Conservation (phyloP, 2,113 vertebrate genomes). For the Rhea americana region DNA sequence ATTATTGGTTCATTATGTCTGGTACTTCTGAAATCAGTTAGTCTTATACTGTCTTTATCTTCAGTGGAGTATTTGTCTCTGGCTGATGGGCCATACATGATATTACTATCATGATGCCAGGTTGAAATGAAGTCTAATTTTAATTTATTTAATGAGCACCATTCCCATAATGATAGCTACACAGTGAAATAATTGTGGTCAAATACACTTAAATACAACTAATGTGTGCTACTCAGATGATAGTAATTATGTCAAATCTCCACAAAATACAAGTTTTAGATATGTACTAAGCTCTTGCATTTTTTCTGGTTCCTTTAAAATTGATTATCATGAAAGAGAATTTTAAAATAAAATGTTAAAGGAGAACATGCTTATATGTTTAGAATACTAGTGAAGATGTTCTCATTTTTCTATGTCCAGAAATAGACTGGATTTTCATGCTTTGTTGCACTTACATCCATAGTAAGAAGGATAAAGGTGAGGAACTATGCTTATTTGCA, state of each 20-base stretch:
- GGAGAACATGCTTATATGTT: background rate
- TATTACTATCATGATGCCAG: background rate
- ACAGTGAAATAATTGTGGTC: background rate
- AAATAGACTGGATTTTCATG: background rate
- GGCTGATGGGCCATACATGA: background rate
- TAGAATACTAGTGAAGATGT: background rate
- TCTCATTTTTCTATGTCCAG: background rate
- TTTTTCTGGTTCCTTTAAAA: background rate
- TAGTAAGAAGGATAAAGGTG: background rate
- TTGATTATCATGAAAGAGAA: slow-evolving; percentile 12
- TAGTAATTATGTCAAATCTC: background rate
- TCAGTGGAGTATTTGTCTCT: background rate
- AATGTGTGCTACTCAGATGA: background rate
- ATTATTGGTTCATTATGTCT: no score
- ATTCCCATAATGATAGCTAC: background rate
- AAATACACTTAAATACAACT: background rate
- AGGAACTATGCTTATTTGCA: background rate
- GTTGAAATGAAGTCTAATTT: background rate
- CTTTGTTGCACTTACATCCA: background rate
- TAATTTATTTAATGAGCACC: background rate
- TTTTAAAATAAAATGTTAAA: background rate
- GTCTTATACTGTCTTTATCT: background rate
- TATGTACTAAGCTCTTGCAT: background rate
- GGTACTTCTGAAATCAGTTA: background rate
- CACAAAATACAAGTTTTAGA: background rate